Evolutionary conservation across 1,140 invertebrate genomes (phyloP), one percentile per base, ranked within the genome.

Genomic region (Monomorium pharaonis): DNA sequence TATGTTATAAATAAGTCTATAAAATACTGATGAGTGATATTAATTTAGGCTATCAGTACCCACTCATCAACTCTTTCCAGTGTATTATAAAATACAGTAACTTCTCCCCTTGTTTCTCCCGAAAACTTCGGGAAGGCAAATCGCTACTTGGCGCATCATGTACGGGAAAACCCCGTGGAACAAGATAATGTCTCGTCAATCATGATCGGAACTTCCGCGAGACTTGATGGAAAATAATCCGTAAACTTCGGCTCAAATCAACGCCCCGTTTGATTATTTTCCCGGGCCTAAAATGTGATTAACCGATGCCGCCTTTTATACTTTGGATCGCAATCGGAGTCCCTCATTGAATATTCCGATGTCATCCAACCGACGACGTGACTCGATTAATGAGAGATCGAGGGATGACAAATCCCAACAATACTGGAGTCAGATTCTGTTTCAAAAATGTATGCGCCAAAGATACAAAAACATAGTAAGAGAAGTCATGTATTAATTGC

Each of bases 231-330:
- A 37, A 69, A 44, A 24, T 67, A 37, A 24, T 80, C 18, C 6
- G 18, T 21, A 14, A 69, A 18, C 42, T 70, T 70, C 7, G 44
- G 6, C 18, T 33, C 62, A 21, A 63, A 63, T 44, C 27, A 44
- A 56, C 16, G 18, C 21, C 9, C 49, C 51, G 49, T 44, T 30
- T 47, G 37, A 81, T 81, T 72, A 81, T 58, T 58, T 72, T 58
- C 51, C 6, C 65, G 27, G 16, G 30, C 4, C 18, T 63, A n/a
- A 33, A 78, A 65, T n/a, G n/a, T n/a, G 18, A 21, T 4, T 75
- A 51, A 42, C 18, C 14, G 47, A 67, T 3, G 7, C 12, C 3
- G 3, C 18, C 33, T 30, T 30, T 81, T 30, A n/a, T 37, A 58
- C 37, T 24, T 33, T 4, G 37, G 24, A 24, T 67, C n/a, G 18